Evolutionary conservation across 2,888 invertebrate genomes (phyloP), one percentile per base, ranked within the genome.

Genomic region (Leptopterna dolabrata): DNA sequence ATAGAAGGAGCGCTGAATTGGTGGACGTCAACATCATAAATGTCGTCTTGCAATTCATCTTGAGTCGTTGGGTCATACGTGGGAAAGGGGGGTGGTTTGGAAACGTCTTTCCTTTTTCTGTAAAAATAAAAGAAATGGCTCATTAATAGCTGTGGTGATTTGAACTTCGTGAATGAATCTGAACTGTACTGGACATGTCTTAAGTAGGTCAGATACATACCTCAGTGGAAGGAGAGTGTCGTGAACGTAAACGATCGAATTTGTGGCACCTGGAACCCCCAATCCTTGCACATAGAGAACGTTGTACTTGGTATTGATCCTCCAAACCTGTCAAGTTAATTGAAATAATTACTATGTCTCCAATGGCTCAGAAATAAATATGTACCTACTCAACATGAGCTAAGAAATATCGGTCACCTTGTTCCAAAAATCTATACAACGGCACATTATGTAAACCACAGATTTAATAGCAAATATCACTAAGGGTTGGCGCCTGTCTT

Each of bases 261-360:
- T 97, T 0, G 94, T 95, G 91, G 95, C 95, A 0, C 99, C 99
- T 2, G 98, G 96, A 89, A 97, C 94, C 29, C 94, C 94, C 24
- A 94, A 94, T 14, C 98, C 98, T 90, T 94, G 93, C 13, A 98
- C 95, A 94, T 96, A 99, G 88, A 99, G 93, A 0, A 99, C 95
- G 92, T 99, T 98, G 91, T 97, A 95, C 91, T 97, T 96, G n/a
- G 96, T 97, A 91, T 99, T 98, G 51, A 99, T 97, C 89, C 99
- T 94, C 92, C 96, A 94, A 90, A 99, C 95, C 94, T 97, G 94
- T 1, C 95, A 96, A 29, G 43, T n/a, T 13, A 81, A 47, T 16
- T 43, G 0, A 47, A 19, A 9, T n/a, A 51, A 16, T 0, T 30
- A 30, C 27, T 16, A 51, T 13, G 1, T 1, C 13, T 3, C 16